A percentile compares a stretch with the other conserved stretches of the same genome.
Conservation (phyloP, 2,113 vertebrate species). For the Oncorhynchus gorbuscha region DNA sequence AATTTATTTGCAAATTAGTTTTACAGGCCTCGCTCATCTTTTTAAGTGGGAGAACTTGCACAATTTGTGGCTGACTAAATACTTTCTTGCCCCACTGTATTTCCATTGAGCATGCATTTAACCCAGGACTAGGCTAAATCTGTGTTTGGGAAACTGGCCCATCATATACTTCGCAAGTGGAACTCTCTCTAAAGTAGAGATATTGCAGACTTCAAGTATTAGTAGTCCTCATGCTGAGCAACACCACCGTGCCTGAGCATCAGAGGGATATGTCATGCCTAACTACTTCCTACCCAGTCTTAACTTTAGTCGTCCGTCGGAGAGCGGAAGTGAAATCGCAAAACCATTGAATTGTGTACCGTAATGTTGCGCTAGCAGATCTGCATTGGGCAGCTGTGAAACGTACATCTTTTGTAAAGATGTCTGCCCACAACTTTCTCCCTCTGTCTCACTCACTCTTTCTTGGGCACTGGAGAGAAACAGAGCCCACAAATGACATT, state of each 20-base stretch:
- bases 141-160: too few species aligned
- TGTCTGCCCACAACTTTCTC: slow-evolving; percentile 23
- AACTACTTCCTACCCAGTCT: slow-evolving; percentile 24
- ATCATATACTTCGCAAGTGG: background rate
- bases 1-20: too few species aligned
- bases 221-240: background rate
- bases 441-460: slow-evolving; percentile 1
- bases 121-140: too few species aligned
- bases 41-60: too few species aligned
- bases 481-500: slow-evolving; percentile 4
- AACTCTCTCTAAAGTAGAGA: background rate
- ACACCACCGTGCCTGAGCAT: background rate
- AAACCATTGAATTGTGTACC: slow-evolving; percentile 49
- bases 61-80: too few species aligned
- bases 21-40: too few species aligned
- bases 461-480: slow-evolving; percentile 28
- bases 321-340: slow-evolving; percentile 42
- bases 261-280: background rate
- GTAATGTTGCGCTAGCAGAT: slow-evolving; percentile 15
- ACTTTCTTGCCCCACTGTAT: too few species aligned
- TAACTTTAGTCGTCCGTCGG: slow-evolving; percentile 40
- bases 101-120: too few species aligned
- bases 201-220: background rate
- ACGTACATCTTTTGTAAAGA: slow-evolving; percentile 27
- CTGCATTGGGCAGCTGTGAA: slow-evolving; percentile 17